These are phyloP conservation scores for Melanotaenia pygmaea DNA, from an alignment of 2,797 vertebrate genomes.

Conservation along the genomic window DNA sequence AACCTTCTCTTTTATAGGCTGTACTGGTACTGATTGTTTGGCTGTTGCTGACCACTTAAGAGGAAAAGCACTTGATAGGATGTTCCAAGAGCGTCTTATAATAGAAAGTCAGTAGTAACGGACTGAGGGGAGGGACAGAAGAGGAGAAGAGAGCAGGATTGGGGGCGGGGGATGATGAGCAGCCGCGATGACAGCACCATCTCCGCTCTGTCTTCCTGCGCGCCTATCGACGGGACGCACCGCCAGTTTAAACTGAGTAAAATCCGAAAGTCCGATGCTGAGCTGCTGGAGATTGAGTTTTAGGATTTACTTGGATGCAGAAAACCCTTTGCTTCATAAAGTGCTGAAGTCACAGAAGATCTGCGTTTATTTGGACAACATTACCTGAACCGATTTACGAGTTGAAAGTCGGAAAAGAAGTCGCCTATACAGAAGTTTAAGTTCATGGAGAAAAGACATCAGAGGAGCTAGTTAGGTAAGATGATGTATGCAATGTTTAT, in stretches of 20 bases:
- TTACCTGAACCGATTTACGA: not conserved
- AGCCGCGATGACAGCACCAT: conserved; percentile 55
- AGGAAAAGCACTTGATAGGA: conserved; percentile 64
- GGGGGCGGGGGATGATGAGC: conserved; percentile 36
- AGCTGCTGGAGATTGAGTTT: conserved; percentile 2
- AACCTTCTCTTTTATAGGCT: not conserved
- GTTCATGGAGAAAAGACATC: conserved; percentile 24
- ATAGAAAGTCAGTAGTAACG: conserved; percentile 48
- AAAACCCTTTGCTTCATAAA: conserved; percentile 32
- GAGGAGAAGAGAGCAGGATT: not conserved
- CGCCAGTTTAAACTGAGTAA: conserved; percentile 26
- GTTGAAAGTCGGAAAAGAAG: not conserved
- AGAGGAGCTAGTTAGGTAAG: conserved; percentile 32
- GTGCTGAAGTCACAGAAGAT: conserved; percentile 10
- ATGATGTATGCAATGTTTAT: not conserved
- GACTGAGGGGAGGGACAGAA: conserved; percentile 3
- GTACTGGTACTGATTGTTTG: not conserved
- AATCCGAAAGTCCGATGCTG: conserved; percentile 19
- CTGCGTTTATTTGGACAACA: not conserved
- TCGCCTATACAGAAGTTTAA: not conserved
- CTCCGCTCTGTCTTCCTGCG: conserved; percentile 51
- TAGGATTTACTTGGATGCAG: conserved; percentile 37
- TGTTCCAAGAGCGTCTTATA: conserved; percentile 46
- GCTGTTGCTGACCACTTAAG: conserved; percentile 3
- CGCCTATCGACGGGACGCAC: conserved; percentile 42